Conservation (phyloP, 37 sponge, comb jelly and placozoan species). For the Aplysina aerophoba region DNA sequence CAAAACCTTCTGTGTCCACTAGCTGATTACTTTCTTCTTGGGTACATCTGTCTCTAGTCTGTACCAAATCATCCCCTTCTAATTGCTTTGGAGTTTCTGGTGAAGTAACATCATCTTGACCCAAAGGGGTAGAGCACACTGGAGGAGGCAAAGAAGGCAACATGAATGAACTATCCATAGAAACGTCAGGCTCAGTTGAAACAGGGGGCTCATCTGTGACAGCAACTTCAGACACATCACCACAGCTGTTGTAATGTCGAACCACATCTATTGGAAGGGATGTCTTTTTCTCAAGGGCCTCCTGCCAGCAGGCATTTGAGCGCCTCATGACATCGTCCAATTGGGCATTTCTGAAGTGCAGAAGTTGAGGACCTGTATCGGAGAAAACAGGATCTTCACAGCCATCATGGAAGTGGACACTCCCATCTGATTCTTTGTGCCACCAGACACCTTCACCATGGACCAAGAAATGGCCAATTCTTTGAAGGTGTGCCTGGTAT, state of each 20-base stretch:
- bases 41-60: too few species aligned
- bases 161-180: background rate
- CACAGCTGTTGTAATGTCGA: background rate
- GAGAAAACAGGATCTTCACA: background rate
- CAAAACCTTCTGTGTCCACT: background rate
- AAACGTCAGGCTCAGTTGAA: background rate
- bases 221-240: background rate
- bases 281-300: background rate
- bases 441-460: slow-evolving; percentile 3
- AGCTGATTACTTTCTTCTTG: too few species aligned
- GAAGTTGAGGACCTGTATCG: background rate
- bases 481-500: too few species aligned
- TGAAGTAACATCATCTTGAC: background rate
- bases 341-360: background rate
- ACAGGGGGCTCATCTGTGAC: background rate
- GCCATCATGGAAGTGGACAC: slow-evolving; percentile 5
- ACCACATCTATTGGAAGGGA: background rate
- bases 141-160: background rate
- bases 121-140: background rate
- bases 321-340: background rate
- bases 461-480: background rate
- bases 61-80: background rate
- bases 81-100: background rate
- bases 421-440: background rate
- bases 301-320: background rate